Conservation (phyloP, 1,140 invertebrate species). For the Adelges cooleyi region DNA sequence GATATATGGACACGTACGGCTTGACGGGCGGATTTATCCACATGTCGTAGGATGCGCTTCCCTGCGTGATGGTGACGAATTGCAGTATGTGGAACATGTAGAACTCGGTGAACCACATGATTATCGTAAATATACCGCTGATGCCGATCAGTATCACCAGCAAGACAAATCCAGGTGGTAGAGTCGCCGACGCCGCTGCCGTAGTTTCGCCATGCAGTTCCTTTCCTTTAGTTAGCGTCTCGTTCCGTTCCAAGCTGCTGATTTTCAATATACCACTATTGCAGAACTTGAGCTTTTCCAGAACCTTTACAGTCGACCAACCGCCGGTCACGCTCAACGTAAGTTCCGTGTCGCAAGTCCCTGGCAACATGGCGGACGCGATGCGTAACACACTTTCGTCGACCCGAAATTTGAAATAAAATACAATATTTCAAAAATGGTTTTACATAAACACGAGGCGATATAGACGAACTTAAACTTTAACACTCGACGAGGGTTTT, state of each 20-base stretch:
- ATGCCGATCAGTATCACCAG: constrained; percentile 1
- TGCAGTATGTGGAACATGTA: constrained; percentile 25
- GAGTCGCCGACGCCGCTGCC: not conserved
- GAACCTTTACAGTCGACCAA: constrained; percentile 1
- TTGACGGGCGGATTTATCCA: constrained; percentile 58
- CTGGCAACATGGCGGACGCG: not conserved
- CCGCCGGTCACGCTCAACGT: not conserved
- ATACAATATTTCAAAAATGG: too few species aligned
- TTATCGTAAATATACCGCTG: constrained; percentile 3
- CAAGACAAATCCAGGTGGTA: not conserved
- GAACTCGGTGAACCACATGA: constrained; percentile 23
- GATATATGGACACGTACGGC: constrained; percentile 57
- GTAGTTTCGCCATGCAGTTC: not conserved
- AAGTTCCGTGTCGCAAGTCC: not conserved
- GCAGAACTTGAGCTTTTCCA: constrained; percentile 16
- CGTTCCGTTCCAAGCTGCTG: not conserved
- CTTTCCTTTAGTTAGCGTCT: not conserved
- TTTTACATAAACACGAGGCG: too few species aligned
- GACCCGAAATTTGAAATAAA: too few species aligned
- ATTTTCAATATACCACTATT: constrained; percentile 15
- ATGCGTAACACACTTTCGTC: too few species aligned
- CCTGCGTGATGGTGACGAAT: constrained; percentile 15
- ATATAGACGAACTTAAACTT: too few species aligned
- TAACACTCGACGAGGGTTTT: too few species aligned
- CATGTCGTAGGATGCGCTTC: constrained; percentile 40